Evolutionary conservation across 2,888 invertebrate species (phyloP).

Genomic region (Lepidochrysops patricia): DNA sequence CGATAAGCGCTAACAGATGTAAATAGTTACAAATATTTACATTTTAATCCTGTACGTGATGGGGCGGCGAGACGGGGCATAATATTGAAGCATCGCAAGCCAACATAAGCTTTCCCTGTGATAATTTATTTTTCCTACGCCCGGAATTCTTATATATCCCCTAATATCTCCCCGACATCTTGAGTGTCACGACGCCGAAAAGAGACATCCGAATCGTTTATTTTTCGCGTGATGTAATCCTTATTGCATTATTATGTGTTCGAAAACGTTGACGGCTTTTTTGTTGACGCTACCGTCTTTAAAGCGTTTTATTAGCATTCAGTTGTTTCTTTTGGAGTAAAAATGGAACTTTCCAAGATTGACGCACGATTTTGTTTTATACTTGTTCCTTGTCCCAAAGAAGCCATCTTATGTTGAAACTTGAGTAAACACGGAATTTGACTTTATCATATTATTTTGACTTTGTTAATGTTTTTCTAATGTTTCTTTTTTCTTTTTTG

Average conservation of each 20-base stretch:
- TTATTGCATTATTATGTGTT: slow-evolving; percentile 9
- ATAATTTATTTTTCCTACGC: slow-evolving; percentile 29
- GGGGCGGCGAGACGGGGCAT: slow-evolving; percentile 27
- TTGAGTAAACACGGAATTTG: background rate
- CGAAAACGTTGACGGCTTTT: background rate
- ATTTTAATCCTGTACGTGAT: slow-evolving; percentile 11
- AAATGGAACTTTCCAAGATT: slow-evolving; percentile 4
- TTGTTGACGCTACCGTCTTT: background rate
- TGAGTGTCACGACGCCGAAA: slow-evolving; percentile 17
- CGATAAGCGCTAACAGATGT: background rate
- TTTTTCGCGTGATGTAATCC: slow-evolving; percentile 10
- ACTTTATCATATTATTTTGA: background rate
- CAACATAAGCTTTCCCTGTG: slow-evolving; percentile 29
- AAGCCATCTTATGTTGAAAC: background rate
- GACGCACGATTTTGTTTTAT: slow-evolving; percentile 8
- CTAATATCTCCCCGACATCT: slow-evolving; percentile 17
- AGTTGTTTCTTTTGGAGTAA: background rate
- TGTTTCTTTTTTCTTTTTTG: background rate
- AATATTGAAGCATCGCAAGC: slow-evolving; percentile 32
- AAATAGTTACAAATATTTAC: slow-evolving; percentile 8
- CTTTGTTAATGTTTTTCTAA: background rate
- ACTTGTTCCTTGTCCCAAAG: background rate
- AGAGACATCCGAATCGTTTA: slow-evolving; percentile 12
- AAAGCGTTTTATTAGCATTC: slow-evolving; percentile 6
- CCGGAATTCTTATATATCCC: slow-evolving; percentile 20